Conservation (phyloP, 2,113 vertebrate species). For the Grammomys surdaster region DNA sequence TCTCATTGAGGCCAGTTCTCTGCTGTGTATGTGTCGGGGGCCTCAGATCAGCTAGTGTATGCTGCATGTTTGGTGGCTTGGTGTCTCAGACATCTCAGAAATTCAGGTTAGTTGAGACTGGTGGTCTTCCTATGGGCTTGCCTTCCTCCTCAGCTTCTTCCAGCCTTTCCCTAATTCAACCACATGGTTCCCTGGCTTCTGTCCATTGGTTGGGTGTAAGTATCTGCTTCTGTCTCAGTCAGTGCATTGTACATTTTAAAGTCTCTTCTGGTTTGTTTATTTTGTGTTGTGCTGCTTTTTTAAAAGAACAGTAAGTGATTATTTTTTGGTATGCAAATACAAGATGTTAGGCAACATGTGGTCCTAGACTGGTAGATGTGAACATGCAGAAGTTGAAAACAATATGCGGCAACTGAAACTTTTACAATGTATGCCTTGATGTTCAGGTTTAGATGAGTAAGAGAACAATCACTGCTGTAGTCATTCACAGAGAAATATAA, state of each 20-base stretch:
- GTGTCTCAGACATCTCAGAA: too few relatives aligned
- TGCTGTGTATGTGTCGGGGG: too few relatives aligned
- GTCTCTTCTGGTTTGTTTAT: not conserved
- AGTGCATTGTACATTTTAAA: not conserved
- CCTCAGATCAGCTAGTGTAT: too few relatives aligned
- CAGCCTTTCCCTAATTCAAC: too few relatives aligned
- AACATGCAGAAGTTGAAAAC: not conserved
- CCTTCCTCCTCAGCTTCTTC: too few relatives aligned
- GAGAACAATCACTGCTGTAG: not conserved
- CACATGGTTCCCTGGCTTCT: too few relatives aligned
- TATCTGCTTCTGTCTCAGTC: too few relatives aligned
- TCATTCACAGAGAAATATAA: not conserved
- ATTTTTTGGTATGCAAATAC: not conserved
- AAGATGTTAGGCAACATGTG: not conserved
- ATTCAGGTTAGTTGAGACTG: too few relatives aligned
- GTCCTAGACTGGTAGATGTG: not conserved
- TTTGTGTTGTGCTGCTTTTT: not conserved
- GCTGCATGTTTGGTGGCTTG: too few relatives aligned
- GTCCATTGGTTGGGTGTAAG: too few relatives aligned
- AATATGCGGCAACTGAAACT: not conserved
- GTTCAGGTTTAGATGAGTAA: not conserved
- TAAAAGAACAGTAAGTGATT: not conserved
- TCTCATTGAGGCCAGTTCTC: too few relatives aligned
- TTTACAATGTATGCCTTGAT: not conserved
- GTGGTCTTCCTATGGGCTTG: too few relatives aligned